Base-by-base conservation (phyloP, 1,140 invertebrate species). In the Heliothis virescens region DNA sequence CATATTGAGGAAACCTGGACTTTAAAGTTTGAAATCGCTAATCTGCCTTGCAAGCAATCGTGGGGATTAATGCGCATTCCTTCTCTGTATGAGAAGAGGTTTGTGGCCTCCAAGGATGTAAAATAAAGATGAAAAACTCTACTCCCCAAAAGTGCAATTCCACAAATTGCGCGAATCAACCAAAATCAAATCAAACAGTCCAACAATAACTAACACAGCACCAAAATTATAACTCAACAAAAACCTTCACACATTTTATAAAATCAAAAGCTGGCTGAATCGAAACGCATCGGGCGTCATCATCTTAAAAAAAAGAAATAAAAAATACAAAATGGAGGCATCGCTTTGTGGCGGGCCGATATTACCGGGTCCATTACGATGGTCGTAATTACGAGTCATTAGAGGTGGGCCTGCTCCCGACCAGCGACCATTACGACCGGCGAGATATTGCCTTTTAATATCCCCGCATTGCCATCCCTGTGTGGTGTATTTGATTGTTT, bases 371-470 rank as follows among this genome's bases (percentile, higher is more conserved):
- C 90, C 91, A 92, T 93, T 93, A 92, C 91, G 81, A 76, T 67
- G 81, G 81, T 83, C 89, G 90, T 91, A 92, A 92, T 93, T 91
- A 91, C 88, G 85, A 87, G 90, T 92, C 91, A 92, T 93, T 93
- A 92, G 90, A 89, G 74, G 76, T 71, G 21, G 65, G 75, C 52
- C 69, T 80, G 80, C 81, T 82, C 83, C 86, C 86, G 86, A 85
- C 86, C 83, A 74, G 83, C 83, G 83, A 62, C 83, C 83, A 86
- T 90, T 91, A 91, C 75, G 74, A 80, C 59, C 78, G 75, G 86
- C 60, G 69, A 87, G 84, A 87, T 92, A 90, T 89, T 89, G 88
- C 85, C 88, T 92, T 92, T 92, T 91, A 92, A 92, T 92, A 90
- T 89, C 86, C 82, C 79, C 18, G 67, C 79, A 80, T 82, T 81